These are phyloP conservation scores for Florisuga fusca DNA, from an alignment of 2,797 vertebrate species.

Conservation along the genomic window DNA sequence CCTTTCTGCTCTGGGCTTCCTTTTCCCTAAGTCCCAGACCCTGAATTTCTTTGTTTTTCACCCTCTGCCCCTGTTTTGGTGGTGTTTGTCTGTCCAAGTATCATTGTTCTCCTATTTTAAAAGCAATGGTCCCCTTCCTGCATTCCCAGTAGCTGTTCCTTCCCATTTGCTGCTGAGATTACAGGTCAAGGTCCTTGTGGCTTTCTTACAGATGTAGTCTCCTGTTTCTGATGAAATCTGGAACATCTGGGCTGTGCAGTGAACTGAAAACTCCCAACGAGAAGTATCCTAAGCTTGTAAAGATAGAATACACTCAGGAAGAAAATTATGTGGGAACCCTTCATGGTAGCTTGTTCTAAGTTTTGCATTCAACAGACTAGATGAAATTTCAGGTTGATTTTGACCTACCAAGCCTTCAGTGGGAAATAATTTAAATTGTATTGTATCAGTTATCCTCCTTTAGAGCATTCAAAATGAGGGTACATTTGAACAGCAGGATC, in stretches of 20 bases:
- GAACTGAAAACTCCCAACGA: neutral
- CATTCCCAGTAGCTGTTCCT: neutral
- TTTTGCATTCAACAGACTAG: constrained; percentile 7
- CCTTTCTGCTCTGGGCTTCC: neutral
- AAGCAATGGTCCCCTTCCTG: neutral
- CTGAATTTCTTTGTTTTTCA: neutral
- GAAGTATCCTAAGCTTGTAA: constrained; percentile 9
- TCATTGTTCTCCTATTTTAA: neutral
- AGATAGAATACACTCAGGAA: neutral
- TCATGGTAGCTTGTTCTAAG: neutral
- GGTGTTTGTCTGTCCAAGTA: neutral
- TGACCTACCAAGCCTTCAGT: neutral
- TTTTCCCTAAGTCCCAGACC: neutral
- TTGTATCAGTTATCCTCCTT: constrained; percentile 16
- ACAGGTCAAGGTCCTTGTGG: neutral
- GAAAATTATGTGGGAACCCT: neutral
- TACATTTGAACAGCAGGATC: neutral
- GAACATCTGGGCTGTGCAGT: neutral
- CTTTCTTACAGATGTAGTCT: neutral
- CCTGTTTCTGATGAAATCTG: neutral
- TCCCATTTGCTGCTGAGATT: neutral
- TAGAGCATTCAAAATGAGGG: constrained; percentile 7
- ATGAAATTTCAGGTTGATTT: constrained; percentile 40
- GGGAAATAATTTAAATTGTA: constrained; percentile 7
- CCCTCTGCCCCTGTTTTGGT: neutral